phyloP scores from a whole-genome alignment of 2,888 invertebrate species.

The Octonoba sinensis region DNA sequence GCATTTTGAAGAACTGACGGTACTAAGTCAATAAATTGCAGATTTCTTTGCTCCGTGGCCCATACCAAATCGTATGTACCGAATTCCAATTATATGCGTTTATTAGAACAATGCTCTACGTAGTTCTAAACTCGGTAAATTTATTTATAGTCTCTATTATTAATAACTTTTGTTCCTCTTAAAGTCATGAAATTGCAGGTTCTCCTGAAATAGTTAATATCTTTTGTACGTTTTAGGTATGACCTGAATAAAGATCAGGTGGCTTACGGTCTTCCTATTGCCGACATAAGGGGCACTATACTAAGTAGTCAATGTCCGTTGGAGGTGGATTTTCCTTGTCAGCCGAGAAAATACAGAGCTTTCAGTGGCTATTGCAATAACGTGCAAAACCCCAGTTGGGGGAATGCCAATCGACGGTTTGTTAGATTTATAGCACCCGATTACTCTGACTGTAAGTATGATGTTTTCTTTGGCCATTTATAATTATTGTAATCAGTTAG shows the following conservation, averaged over 20 bases:
- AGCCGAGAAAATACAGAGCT: slow-evolving; percentile 81
- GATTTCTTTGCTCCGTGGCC: too few species aligned
- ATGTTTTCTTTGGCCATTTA: background rate
- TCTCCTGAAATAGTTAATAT: background rate
- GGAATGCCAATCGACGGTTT: slow-evolving; percentile 82
- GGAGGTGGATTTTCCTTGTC: slow-evolving; percentile 73
- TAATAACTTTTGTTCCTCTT: too few species aligned
- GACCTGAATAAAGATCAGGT: slow-evolving; percentile 72
- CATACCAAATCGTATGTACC: too few species aligned
- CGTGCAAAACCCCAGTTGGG: slow-evolving; percentile 86
- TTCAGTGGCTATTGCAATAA: slow-evolving; percentile 90
- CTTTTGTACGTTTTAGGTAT: slow-evolving; percentile 68
- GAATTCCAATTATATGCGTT: too few species aligned
- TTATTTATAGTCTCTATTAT: too few species aligned
- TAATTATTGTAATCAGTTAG: background rate
- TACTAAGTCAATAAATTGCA: too few species aligned
- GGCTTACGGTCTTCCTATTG: slow-evolving; percentile 71
- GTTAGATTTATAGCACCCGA: slow-evolving; percentile 80
- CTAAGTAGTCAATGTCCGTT: slow-evolving; percentile 72
- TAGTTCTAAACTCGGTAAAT: too few species aligned
- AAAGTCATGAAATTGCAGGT: too few species aligned
- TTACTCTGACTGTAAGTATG: slow-evolving; percentile 78
- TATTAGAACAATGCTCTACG: too few species aligned
- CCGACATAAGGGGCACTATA: slow-evolving; percentile 72
- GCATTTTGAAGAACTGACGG: too few species aligned